Evolutionary conservation across 2,888 invertebrate species (phyloP).

Genomic region (Lasioglossum morio): DNA sequence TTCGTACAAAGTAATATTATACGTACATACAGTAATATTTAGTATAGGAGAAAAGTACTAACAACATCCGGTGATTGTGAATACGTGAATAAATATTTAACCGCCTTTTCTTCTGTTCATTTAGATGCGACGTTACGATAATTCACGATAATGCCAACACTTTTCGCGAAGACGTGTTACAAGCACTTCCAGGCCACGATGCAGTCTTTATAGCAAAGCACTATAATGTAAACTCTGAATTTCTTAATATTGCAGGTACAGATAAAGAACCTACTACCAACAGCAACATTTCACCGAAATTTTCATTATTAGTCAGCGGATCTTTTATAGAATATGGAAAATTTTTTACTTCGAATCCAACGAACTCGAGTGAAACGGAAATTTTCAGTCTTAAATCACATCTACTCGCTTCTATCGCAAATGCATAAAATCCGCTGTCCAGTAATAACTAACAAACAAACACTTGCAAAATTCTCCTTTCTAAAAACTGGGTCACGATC

Average conservation of each 20-base stretch:
- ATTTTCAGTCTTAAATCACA: too few relatives aligned
- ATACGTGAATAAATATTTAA: not conserved
- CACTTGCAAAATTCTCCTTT: not conserved
- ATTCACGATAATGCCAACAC: slow-evolving; percentile 63
- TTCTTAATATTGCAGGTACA: slow-evolving; percentile 85
- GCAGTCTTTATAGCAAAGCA: slow-evolving; percentile 75
- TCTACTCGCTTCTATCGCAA: too few relatives aligned
- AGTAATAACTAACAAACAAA: not conserved
- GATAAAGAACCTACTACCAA: not conserved
- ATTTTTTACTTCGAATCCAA: too few relatives aligned
- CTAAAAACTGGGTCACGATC: not conserved
- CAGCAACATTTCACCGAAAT: not conserved
- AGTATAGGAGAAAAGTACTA: too few relatives aligned
- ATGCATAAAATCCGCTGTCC: too few relatives aligned
- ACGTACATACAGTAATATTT: too few relatives aligned
- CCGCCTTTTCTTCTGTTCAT: slow-evolving; percentile 28
- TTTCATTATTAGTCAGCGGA: not conserved
- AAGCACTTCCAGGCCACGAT: slow-evolving; percentile 77
- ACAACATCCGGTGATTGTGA: not conserved
- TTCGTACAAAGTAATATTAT: slow-evolving; percentile 81
- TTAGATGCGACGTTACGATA: slow-evolving; percentile 79
- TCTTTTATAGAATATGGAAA: too few relatives aligned
- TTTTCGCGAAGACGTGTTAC: slow-evolving; percentile 71
- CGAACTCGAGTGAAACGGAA: too few relatives aligned
- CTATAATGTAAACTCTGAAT: slow-evolving; percentile 85